phyloP scores from a whole-genome alignment of 2,113 vertebrate species.

The Tauraco erythrolophus region DNA sequence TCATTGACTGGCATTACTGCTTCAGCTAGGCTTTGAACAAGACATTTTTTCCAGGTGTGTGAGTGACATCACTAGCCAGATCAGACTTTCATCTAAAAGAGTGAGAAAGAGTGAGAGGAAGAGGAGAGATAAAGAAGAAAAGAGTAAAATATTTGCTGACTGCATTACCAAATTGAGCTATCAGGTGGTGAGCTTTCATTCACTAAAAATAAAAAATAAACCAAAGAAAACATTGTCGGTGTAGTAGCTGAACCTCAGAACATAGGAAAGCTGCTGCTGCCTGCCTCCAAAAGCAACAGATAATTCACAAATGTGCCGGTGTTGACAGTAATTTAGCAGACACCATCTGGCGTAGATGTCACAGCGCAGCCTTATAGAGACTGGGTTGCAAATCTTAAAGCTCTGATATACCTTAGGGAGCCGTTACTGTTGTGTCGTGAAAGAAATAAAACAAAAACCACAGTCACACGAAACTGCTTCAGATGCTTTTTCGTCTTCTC shows the following conservation, averaged over 20 bases:
- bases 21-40: not conserved
- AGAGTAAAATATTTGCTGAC: not conserved
- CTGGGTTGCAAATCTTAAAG: not conserved
- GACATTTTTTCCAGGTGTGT: not conserved
- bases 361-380: not conserved
- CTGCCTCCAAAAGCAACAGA: not conserved
- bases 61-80: not conserved
- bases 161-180: not conserved
- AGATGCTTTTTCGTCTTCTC: not conserved
- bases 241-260: not conserved
- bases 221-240: not conserved
- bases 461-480: not conserved
- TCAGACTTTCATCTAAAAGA: not conserved
- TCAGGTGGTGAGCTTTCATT: not conserved
- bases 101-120: not conserved
- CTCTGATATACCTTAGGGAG: not conserved
- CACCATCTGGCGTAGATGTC: not conserved
- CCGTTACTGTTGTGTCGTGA: not conserved
- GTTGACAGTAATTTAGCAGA: conserved; percentile 12
- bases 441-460: not conserved
- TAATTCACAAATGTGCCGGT: not conserved
- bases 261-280: not conserved
- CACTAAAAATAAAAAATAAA: conserved; percentile 4
- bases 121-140: not conserved
- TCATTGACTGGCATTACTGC: not conserved